A percentile compares a stretch with the other conserved stretches of the same genome.
Evolutionary conservation across 2,797 vertebrate species (phyloP).

Genomic region (Sebastes trivittatus): DNA sequence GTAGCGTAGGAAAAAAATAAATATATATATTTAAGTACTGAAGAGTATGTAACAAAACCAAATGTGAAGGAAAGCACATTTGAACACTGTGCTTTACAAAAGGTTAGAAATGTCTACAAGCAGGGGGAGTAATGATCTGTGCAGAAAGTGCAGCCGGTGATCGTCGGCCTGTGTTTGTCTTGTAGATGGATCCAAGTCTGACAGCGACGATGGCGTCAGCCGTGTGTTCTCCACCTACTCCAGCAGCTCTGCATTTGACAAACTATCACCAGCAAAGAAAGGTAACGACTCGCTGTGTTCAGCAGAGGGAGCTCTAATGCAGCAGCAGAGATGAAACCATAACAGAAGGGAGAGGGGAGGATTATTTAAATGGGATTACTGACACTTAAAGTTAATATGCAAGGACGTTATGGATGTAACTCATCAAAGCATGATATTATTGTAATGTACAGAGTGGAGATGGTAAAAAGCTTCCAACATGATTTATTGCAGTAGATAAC

Average conservation of each 20-base stretch:
- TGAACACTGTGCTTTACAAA: neutral
- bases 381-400: neutral
- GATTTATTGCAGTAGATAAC: neutral
- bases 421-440: neutral
- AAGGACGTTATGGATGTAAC: neutral
- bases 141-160: neutral
- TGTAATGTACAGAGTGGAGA: neutral
- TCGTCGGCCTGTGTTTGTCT: slow-evolving; percentile 6
- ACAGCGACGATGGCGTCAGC: slow-evolving; percentile 88
- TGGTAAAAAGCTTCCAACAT: neutral
- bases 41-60: neutral
- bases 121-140: neutral
- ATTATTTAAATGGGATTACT: neutral
- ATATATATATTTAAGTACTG: neutral
- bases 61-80: neutral
- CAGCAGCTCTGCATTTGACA: slow-evolving; percentile 88
- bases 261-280: slow-evolving; percentile 89
- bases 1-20: too few species aligned
- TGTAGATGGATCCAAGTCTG: slow-evolving; percentile 89
- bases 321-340: neutral
- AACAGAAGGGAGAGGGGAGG: too few species aligned
- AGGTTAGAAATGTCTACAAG: neutral
- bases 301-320: slow-evolving; percentile 34
- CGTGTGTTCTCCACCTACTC: slow-evolving; percentile 89
- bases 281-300: slow-evolving; percentile 74